These are phyloP conservation scores for Radopholus similis DNA, from an alignment of 1,140 invertebrate species.

Conservation along the genomic window DNA sequence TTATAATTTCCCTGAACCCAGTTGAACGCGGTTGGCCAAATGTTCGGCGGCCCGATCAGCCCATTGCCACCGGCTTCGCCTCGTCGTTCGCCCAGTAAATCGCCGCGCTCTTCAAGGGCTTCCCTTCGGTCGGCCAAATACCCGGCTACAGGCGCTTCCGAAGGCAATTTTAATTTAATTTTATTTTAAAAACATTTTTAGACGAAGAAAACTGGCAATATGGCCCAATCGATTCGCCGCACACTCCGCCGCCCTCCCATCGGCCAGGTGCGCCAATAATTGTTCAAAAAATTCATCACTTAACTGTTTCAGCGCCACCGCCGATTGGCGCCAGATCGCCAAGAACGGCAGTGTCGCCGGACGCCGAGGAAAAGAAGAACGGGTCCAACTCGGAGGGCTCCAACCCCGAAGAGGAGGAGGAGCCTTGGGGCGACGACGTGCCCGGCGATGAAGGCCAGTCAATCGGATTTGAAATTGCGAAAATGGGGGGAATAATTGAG, in stretches of 20 bases:
- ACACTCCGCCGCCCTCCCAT: conserved; percentile 3
- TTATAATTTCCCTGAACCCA: neutral
- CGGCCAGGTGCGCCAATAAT: too few relatives aligned
- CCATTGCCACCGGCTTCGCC: neutral
- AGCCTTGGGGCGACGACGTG: neutral
- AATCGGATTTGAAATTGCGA: too few relatives aligned
- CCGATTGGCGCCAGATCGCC: neutral
- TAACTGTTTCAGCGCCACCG: too few relatives aligned
- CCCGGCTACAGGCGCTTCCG: neutral
- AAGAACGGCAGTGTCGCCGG: neutral
- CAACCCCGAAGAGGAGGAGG: neutral
- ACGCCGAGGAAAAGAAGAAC: neutral
- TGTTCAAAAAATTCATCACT: too few relatives aligned
- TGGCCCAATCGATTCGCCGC: neutral
- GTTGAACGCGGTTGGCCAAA: neutral
- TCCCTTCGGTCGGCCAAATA: neutral
- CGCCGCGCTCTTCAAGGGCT: neutral
- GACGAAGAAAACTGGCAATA: conserved; percentile 3
- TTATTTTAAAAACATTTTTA: neutral
- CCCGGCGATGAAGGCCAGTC: too few relatives aligned
- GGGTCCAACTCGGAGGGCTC: neutral
- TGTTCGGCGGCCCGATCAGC: neutral
- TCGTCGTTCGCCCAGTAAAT: too few relatives aligned
- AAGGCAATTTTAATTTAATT: neutral
- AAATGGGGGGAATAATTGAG: too few relatives aligned